Evolutionary conservation across 2,888 invertebrate species (phyloP).

Genomic region (Zeuzera pyrina): DNA sequence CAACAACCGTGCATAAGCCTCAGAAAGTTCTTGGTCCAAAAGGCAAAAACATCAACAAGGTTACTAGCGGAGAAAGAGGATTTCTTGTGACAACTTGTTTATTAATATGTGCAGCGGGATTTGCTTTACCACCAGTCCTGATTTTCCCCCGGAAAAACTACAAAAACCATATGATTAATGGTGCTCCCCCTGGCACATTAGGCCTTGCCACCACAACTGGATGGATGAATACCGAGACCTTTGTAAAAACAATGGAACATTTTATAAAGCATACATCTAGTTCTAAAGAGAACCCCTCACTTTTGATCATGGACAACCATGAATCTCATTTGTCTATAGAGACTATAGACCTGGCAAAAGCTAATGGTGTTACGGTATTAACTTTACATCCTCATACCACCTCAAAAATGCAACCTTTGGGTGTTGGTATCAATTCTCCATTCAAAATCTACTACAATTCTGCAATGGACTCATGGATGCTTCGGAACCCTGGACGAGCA

Average conservation of each 20-base stretch:
- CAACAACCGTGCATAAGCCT: constrained; percentile 12
- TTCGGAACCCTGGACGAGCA: constrained; percentile 2
- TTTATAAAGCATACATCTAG: constrained; percentile 6
- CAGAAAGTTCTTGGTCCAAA: constrained; percentile 9
- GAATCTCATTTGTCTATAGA: too few species aligned
- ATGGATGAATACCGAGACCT: neutral
- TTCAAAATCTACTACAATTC: constrained; percentile 2
- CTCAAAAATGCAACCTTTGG: constrained; percentile 36
- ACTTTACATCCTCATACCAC: constrained; percentile 41
- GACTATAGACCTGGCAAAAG: constrained; percentile 21
- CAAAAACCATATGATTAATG: too few species aligned
- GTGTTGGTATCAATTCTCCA: constrained; percentile 15
- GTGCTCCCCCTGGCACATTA: constrained; percentile 32
- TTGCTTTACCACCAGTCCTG: constrained; percentile 26
- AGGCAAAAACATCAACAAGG: constrained; percentile 16
- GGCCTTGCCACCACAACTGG: neutral
- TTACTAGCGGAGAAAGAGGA: constrained; percentile 31
- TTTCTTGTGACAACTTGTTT: constrained; percentile 26
- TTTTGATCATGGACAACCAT: constrained; percentile 33
- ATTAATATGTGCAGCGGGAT: constrained; percentile 26
- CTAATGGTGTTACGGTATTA: constrained; percentile 31
- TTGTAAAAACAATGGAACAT: constrained; percentile 7
- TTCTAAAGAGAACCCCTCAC: constrained; percentile 17
- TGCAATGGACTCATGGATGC: neutral
- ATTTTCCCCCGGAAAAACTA: constrained; percentile 32